Evolutionary conservation across 2,888 invertebrate species (phyloP).

Genomic region (Drosophila heteroneura): DNA sequence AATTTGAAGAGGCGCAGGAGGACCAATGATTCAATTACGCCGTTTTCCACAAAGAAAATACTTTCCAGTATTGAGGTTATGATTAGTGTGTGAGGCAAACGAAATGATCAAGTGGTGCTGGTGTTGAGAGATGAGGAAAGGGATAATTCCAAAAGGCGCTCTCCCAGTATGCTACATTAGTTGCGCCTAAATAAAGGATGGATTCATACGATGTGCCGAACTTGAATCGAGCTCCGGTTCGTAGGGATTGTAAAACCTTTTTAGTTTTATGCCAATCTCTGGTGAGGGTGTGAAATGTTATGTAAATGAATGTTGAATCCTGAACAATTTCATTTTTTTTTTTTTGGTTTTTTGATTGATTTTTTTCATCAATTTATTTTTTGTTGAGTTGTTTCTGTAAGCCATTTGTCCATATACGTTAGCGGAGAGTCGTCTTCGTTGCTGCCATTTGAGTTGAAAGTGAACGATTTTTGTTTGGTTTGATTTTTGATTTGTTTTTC

Average conservation of each 20-base stretch:
- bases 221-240: slow-evolving; percentile 6
- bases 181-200: slow-evolving; percentile 5
- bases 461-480: slow-evolving; percentile 59
- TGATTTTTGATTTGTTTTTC: slow-evolving; percentile 33
- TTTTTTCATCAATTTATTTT: slow-evolving; percentile 20
- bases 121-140: background rate
- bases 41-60: slow-evolving; percentile 2
- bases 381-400: slow-evolving; percentile 9
- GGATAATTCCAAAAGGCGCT: slow-evolving; percentile 6
- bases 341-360: slow-evolving; percentile 12
- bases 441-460: slow-evolving; percentile 68
- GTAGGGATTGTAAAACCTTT: slow-evolving; percentile 15
- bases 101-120: background rate
- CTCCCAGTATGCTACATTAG: slow-evolving; percentile 1
- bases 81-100: background rate
- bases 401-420: slow-evolving; percentile 62
- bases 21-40: slow-evolving; percentile 1
- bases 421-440: slow-evolving; percentile 61
- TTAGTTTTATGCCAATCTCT: slow-evolving; percentile 20
- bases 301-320: slow-evolving; percentile 28
- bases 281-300: slow-evolving; percentile 19
- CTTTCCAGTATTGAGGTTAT: slow-evolving; percentile 1
- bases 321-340: slow-evolving; percentile 23
- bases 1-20: slow-evolving; percentile 5
- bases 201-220: background rate